Evolutionary conservation across 2,113 vertebrate genomes (phyloP).

Genomic region (Porphyrio hochstetteri): DNA sequence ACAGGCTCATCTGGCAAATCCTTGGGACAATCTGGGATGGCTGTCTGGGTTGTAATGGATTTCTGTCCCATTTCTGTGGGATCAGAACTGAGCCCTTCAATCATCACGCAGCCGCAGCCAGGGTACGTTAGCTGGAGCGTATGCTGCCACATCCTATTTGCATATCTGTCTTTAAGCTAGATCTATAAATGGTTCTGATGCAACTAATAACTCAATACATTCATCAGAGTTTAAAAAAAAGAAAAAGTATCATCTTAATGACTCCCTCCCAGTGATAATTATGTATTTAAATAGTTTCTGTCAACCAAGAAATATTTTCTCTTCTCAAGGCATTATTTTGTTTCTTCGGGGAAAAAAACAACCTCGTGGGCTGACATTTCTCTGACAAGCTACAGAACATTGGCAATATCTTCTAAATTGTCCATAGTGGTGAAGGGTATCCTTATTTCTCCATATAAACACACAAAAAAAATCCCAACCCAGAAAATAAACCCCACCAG

Average conservation of each 20-base stretch:
- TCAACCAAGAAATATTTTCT: slow-evolving; percentile 12
- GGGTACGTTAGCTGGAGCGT: neutral
- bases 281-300: neutral
- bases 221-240: neutral
- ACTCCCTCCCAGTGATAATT: slow-evolving; percentile 3
- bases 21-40: neutral
- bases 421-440: neutral
- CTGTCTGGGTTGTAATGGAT: rapidly evolving
- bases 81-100: neutral
- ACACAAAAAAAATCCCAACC: no score
- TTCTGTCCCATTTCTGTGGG: rapidly evolving
- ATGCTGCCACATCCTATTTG: neutral
- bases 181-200: neutral
- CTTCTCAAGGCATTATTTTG: neutral
- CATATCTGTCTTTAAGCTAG: neutral
- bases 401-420: neutral
- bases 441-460: neutral
- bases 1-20: neutral
- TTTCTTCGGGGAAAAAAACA: neutral
- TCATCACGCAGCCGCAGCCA: rapidly evolving
- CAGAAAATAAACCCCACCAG: neutral
- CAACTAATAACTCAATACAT: neutral
- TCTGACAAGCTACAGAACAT: neutral
- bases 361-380: neutral
- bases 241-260: neutral